Base-by-base conservation (phyloP, 2,113 vertebrate genomes). In the Noturus placidus region DNA sequence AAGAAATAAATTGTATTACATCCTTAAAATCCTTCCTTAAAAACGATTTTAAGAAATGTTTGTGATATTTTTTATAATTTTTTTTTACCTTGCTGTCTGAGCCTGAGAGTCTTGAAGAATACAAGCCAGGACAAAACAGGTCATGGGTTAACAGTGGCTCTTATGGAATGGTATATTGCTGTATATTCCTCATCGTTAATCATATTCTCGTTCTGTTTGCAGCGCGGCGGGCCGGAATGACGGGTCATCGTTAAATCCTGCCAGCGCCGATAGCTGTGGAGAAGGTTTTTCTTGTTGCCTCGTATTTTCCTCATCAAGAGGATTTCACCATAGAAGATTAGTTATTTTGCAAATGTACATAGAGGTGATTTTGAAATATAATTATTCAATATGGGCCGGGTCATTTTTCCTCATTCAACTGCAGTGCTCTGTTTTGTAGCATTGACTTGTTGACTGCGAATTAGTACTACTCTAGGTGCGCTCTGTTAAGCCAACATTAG, bases 141-240 rank as follows among this genome's bases (percentile, higher is more conserved):
- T 33, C 25, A 27, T 33, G 65, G n/a, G n/a, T 33, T 69, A 69
- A 33, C 7, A 7, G 33, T 9, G 33, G 33, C 33, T 19, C 2
- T 70, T 42, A 4, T 14, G 30, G 15, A 30, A 5, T 10, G 20
- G 52, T 20, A 10, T 78, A 30, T 78, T 78, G 46, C 25, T 52
- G 76, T 5, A 76, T 70, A 42, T 72, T 19, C 15, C 0, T 38
- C 69, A 25, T 57, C 17, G 13, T 20, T 57, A 59, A 81, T 33
- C 33, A 20, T 15, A 4, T 67, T 82, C 10, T 11, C 85, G 52
- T 80, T 50, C 42, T 67, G 46, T 52, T 79, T 87, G 38, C 93
- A 96, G 95, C 95, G 93, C 8, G 95, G 95, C 6, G 95, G 95
- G 89, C 95, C 95, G 27, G 95, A 96, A 88, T 96, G 92, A 96